Evolutionary conservation across 2,113 vertebrate species (phyloP).

Genomic region (Nothoprocta pentlandii): DNA sequence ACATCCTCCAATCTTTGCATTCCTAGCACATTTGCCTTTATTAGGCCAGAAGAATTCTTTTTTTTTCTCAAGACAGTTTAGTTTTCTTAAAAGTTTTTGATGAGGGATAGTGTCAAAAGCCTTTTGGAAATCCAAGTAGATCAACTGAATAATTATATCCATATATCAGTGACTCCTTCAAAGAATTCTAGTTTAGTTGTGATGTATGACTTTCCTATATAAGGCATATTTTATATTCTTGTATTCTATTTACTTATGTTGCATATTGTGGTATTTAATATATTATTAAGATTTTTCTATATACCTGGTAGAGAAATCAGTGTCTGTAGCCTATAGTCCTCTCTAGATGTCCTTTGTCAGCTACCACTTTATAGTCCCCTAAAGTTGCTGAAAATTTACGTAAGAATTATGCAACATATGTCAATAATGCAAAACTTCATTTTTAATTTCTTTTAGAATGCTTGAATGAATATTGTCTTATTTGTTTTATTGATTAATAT

Average conservation of each 20-base stretch:
- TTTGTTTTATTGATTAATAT: background rate
- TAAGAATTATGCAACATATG: background rate
- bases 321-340: background rate
- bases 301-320: background rate
- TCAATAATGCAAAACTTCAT: background rate
- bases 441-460: slow-evolving; percentile 13
- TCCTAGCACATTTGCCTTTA: slow-evolving; percentile 28
- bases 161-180: background rate
- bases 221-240: background rate
- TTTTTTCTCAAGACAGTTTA: slow-evolving; percentile 6
- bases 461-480: background rate
- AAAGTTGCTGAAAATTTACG: background rate
- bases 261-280: background rate
- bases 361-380: background rate
- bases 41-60: background rate
- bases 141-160: slow-evolving; percentile 20
- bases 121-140: slow-evolving; percentile 26
- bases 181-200: slow-evolving; percentile 1
- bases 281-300: background rate
- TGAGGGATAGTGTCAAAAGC: slow-evolving; percentile 29
- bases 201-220: background rate
- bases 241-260: background rate
- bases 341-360: background rate
- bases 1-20: slow-evolving; percentile 6
- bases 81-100: slow-evolving; percentile 45